Percentiles rank a stretch among this genome's conserved stretches.
Conservation (phyloP, 1,140 invertebrate species). For the Argopecten irradians region DNA sequence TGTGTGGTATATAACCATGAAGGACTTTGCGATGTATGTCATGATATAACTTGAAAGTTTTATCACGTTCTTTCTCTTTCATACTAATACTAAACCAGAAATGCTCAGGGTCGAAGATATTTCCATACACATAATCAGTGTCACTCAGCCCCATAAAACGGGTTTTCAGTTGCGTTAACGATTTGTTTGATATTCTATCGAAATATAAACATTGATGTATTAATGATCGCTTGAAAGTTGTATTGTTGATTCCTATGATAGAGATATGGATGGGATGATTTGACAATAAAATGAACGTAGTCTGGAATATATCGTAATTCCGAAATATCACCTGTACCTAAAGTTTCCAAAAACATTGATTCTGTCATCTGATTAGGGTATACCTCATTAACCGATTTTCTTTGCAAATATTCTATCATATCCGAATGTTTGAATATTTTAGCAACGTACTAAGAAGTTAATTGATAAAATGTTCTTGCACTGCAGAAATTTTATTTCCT, state of each 20-base stretch:
- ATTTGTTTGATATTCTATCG: neutral
- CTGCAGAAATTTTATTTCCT: neutral
- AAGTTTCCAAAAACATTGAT: neutral
- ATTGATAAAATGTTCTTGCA: neutral
- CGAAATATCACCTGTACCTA: neutral
- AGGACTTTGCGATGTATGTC: too few relatives aligned
- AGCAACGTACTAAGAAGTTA: neutral
- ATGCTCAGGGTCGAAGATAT: neutral
- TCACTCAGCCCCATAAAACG: neutral
- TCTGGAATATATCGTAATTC: neutral
- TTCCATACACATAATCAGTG: neutral
- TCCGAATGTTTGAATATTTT: neutral
- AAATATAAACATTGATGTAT: neutral
- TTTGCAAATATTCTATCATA: neutral
- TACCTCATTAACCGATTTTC: neutral
- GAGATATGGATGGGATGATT: neutral
- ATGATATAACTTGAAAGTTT: too few relatives aligned
- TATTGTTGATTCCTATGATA: neutral
- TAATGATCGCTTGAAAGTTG: neutral
- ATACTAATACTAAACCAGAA: neutral
- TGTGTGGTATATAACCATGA: too few relatives aligned
- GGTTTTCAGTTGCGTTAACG: neutral
- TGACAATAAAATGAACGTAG: neutral
- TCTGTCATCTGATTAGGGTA: neutral
- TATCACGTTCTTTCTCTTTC: too few relatives aligned